Evolutionary conservation across 2,113 vertebrate species (phyloP).

Genomic region (Tenrec ecaudatus): DNA sequence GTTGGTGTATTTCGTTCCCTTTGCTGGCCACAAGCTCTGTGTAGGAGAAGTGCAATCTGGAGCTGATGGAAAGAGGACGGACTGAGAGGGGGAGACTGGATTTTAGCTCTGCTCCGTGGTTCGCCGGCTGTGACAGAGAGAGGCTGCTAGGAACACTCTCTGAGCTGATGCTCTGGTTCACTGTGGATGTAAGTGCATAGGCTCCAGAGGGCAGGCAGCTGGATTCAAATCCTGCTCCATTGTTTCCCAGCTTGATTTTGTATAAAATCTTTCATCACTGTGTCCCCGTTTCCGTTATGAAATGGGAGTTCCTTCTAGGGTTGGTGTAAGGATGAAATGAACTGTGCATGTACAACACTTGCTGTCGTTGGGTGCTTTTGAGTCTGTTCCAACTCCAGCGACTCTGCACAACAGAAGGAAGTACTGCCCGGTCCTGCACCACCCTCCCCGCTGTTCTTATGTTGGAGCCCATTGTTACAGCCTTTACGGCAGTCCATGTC

Average conservation of each 20-base stretch:
- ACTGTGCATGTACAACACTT: no score
- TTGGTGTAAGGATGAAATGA: neutral
- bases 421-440: no score
- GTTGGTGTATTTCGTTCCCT: neutral
- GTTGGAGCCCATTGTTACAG: no score
- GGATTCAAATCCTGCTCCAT: neutral
- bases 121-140: no score
- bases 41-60: neutral
- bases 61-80: neutral
- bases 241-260: neutral
- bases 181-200: rapidly evolving
- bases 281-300: neutral
- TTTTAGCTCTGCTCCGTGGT: rapidly evolving
- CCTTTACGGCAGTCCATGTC: no score
- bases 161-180: neutral
- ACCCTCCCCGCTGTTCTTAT: no score
- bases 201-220: neutral
- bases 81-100: no score
- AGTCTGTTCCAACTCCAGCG: no score
- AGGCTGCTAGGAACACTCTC: no score
- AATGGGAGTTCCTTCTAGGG: neutral
- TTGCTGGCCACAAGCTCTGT: neutral
- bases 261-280: neutral
- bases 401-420: no score
- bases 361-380: no score